Conservation (phyloP, 2,888 invertebrate genomes). For the Sceliomorpha sp. region DNA sequence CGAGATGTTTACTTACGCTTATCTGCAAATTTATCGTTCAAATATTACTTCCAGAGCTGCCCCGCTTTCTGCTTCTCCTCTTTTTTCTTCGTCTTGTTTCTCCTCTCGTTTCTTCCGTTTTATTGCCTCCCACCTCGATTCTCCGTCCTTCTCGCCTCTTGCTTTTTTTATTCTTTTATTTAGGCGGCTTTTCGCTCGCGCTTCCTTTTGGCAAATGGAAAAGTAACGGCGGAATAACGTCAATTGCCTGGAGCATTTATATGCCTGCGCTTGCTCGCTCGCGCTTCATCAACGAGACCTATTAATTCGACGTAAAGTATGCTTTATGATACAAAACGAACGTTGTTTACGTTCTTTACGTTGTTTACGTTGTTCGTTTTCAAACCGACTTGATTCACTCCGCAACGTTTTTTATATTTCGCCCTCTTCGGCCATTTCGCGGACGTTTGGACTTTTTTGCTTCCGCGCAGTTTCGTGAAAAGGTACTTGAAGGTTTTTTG, state of each 20-base stretch:
- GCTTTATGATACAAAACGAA: conserved; percentile 23
- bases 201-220: conserved; percentile 4
- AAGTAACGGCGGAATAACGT: conserved; percentile 9
- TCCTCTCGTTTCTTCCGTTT: conserved; percentile 1
- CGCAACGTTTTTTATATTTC: background rate
- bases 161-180: no score
- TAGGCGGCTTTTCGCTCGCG: background rate
- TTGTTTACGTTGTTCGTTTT: conserved; percentile 26
- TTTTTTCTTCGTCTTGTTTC: conserved; percentile 6
- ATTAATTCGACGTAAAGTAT: conserved; percentile 52
- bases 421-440: no score
- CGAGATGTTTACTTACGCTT: conserved; percentile 16
- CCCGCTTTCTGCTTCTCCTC: conserved; percentile 13
- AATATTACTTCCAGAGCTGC: conserved; percentile 13
- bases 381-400: conserved; percentile 3
- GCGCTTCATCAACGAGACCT: conserved; percentile 16
- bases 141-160: no score
- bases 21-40: conserved; percentile 21
- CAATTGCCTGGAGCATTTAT: conserved; percentile 16
- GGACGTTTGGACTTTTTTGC: no score
- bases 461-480: no score
- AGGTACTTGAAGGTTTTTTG: no score
- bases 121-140: no score
- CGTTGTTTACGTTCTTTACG: conserved; percentile 24
- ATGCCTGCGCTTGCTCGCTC: conserved; percentile 10